Base-by-base conservation (phyloP, 2,888 invertebrate species). In the Celastrina argiolus region DNA sequence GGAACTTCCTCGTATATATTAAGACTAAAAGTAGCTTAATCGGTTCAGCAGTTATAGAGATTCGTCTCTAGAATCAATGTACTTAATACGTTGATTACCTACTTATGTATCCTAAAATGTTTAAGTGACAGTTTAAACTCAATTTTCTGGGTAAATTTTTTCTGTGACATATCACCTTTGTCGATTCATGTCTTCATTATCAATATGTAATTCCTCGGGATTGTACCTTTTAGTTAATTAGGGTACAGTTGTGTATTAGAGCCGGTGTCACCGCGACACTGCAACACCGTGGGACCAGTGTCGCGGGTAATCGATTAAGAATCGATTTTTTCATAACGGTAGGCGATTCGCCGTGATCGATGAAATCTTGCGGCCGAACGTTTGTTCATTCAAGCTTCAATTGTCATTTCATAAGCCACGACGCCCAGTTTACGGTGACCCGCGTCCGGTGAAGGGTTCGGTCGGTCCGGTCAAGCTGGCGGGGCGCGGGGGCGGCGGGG, bases 261-360 rank as follows among this genome's bases (percentile, higher is more conserved):
- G 65, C 65, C 66, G 31, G 67, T 42, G 65, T 34, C 66, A 66
- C 56, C 56, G 36, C 45, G 34, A 65, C 66, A 68, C 68, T 64
- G 51, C 18, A 51, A 42, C 67, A 85, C 85, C 89, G 89, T 89
- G 90, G 88, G 90, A 89, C 83, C 77, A 73, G 78, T 84, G 86
- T 81, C 74, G 81, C 86, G 67, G 51, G 22, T 26, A 86, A 91
- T 87, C 85, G 88, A 88, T 91, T 88, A 74, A 81, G 79, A 87
- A 88, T 87, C 87, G 88, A 88, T 87, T 89, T 88, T 88, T 87
- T 85, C 83, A 88, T 90, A 91, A 90, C 90, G 88, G 90, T 82
- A 85, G 82, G 79, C 77, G 79, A 84, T 82, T 83, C 81, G 85
- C 82, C 89, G 87, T 87, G 88, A 87, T 89, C 87, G 86, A 87